Base-by-base conservation (phyloP, 1,140 invertebrate genomes). In the Dufourea novaeangliae region DNA sequence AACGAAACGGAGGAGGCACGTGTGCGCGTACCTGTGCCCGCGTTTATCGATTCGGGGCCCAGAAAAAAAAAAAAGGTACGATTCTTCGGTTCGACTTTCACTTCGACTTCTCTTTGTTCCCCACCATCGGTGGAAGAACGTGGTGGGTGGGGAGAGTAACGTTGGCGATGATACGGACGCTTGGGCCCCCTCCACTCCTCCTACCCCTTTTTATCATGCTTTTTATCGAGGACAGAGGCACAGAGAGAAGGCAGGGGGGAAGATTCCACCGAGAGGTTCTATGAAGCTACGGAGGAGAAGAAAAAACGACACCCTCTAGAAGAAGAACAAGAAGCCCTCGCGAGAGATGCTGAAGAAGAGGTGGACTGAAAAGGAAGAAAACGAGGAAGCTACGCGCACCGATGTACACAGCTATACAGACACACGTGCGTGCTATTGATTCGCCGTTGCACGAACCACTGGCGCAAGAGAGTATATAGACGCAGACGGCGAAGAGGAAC, bases 381-480 rank as follows among this genome's bases (percentile, higher is more conserved):
- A 70, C 20, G 25, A 59, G 34, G 44, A 12, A 39, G 52, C 22
- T 27, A 32, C 39, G 46, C 50, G 64, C 27, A 69, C 41, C 57
- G 63, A 72, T 72, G 59, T 22, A 50, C n/a, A n/a, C n/a, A n/a
- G n/a, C n/a, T n/a, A 29, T 68, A 67, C 64, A 46, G 22, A 77
- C 62, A 74, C 73, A 77, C 50, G 62, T 81, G 63, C 44, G 64
- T 61, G 37, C 76, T 82, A 83, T 84, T 84, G 81, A 83, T 83
- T 84, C 80, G 56, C 62, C 80, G 66, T 83, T 83, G 52, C 68
- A 59, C 50, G 34, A 46, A n/a, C 39, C 61, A 56, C 63, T 5
- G 29, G 37, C 54, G 67, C 63, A 27, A 52, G 41, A 73, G 63
- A 69, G 81, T 59, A 52, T 75, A 79, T 29, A 56, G 73, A 83